Percentiles rank a stretch among this genome's conserved stretches.
phyloP scores from a whole-genome alignment of 1,140 invertebrate species.

The Drosophila sproati region DNA sequence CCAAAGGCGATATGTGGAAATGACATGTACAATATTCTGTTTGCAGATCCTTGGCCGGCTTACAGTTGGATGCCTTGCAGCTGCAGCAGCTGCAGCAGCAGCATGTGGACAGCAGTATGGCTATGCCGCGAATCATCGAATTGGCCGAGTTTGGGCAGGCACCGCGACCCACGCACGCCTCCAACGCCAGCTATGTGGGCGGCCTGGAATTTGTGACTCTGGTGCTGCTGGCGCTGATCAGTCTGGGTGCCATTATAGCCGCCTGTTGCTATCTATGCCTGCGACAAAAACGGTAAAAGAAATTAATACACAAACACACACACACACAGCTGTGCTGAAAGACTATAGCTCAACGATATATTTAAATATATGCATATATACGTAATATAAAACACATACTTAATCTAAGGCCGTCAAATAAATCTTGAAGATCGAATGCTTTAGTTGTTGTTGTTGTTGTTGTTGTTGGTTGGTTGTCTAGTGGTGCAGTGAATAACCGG shows the following conservation, averaged over 20 bases:
- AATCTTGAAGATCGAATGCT: slow-evolving; percentile 59
- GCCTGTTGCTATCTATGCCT: slow-evolving; percentile 92
- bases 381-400: slow-evolving; percentile 23
- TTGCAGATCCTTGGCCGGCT: slow-evolving; percentile 59
- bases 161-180: slow-evolving; percentile 58
- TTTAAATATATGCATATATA: slow-evolving; percentile 19
- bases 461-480: slow-evolving; percentile 36
- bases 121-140: slow-evolving; percentile 86
- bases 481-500: slow-evolving; percentile 48
- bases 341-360: slow-evolving; percentile 50
- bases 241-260: slow-evolving; percentile 90
- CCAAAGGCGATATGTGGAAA: not conserved
- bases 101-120: slow-evolving; percentile 51
- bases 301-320: slow-evolving; percentile 18
- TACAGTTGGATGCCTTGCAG: slow-evolving; percentile 75
- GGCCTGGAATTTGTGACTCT: slow-evolving; percentile 92
- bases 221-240: slow-evolving; percentile 91
- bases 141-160: slow-evolving; percentile 85
- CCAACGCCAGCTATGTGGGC: slow-evolving; percentile 84
- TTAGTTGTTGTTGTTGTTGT: slow-evolving; percentile 51
- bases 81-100: slow-evolving; percentile 60
- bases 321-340: slow-evolving; percentile 7
- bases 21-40: slow-evolving; percentile 10
- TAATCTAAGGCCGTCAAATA: slow-evolving; percentile 59
- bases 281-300: slow-evolving; percentile 87